A percentile compares a stretch with the other conserved stretches of the same genome.
Evolutionary conservation across 2,113 vertebrate genomes (phyloP).

Genomic region (Todiramphus chloris): DNA sequence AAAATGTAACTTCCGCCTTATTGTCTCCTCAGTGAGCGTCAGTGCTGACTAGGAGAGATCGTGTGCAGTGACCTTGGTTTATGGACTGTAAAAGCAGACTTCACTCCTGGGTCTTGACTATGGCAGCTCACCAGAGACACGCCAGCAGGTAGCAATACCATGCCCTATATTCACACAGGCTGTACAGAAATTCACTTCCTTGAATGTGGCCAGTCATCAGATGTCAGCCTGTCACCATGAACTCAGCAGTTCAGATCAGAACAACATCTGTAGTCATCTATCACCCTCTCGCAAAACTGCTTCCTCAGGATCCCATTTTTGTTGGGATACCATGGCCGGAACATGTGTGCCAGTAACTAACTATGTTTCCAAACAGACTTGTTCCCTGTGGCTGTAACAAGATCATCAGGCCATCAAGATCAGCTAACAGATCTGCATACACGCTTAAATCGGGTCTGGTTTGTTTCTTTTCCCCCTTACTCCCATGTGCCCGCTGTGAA

Average conservation of each 20-base stretch:
- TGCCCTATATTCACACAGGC: not conserved
- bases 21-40: not conserved
- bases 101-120: not conserved
- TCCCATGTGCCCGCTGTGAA: accelerated
- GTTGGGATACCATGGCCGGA: accelerated
- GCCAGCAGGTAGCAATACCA: not conserved
- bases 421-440: not conserved
- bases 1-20: not conserved
- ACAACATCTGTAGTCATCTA: not conserved
- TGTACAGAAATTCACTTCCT: not conserved
- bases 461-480: not conserved
- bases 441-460: not conserved
- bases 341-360: accelerated
- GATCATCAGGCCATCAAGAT: not conserved
- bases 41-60: not conserved
- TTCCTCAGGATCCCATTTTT: not conserved
- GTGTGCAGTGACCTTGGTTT: accelerated
- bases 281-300: not conserved
- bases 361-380: not conserved
- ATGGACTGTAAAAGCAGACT: not conserved
- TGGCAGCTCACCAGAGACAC: accelerated
- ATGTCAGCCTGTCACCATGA: not conserved
- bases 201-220: not conserved
- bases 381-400: not conserved
- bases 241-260: not conserved